phyloP scores from a whole-genome alignment of 2,888 invertebrate species.

The Agrochola litura region DNA sequence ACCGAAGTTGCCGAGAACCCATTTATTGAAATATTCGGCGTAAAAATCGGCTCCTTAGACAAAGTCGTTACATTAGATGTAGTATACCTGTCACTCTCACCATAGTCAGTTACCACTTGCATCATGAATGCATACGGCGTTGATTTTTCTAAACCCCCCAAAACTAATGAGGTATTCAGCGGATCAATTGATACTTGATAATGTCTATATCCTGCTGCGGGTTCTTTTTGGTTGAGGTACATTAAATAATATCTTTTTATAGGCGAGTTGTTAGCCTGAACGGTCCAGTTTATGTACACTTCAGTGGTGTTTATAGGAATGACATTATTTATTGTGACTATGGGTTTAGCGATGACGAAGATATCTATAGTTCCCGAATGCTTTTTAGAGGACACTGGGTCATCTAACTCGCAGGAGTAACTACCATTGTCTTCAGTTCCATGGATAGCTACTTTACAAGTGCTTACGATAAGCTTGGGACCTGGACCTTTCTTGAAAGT shows the following conservation, averaged over 20 bases:
- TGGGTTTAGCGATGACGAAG: constrained; percentile 93
- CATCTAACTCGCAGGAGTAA: constrained; percentile 82
- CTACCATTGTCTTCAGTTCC: constrained; percentile 93
- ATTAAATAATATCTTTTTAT: constrained; percentile 91
- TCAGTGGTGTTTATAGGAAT: constrained; percentile 94
- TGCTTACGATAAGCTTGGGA: constrained; percentile 91
- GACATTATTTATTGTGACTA: constrained; percentile 92
- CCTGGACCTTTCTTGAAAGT: constrained; percentile 86
- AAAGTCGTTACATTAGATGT: constrained; percentile 90
- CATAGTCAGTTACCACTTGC: constrained; percentile 92
- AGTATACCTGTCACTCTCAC: constrained; percentile 69
- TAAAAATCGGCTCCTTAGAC: constrained; percentile 93
- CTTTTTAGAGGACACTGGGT: constrained; percentile 78
- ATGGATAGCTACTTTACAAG: constrained; percentile 85
- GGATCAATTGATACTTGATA: constrained; percentile 89
- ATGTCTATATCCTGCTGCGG: constrained; percentile 7
- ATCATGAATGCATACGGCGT: constrained; percentile 93
- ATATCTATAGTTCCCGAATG: constrained; percentile 87
- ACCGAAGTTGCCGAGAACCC: constrained; percentile 93
- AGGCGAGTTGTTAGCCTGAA: constrained; percentile 93
- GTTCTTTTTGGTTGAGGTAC: constrained; percentile 70
- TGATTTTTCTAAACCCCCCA: constrained; percentile 92
- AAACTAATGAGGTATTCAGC: constrained; percentile 92
- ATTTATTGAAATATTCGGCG: constrained; percentile 94
- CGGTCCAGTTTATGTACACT: constrained; percentile 96